These are phyloP conservation scores for Acestrorhynchus altus DNA, from an alignment of 2,797 vertebrate genomes.

Conservation along the genomic window DNA sequence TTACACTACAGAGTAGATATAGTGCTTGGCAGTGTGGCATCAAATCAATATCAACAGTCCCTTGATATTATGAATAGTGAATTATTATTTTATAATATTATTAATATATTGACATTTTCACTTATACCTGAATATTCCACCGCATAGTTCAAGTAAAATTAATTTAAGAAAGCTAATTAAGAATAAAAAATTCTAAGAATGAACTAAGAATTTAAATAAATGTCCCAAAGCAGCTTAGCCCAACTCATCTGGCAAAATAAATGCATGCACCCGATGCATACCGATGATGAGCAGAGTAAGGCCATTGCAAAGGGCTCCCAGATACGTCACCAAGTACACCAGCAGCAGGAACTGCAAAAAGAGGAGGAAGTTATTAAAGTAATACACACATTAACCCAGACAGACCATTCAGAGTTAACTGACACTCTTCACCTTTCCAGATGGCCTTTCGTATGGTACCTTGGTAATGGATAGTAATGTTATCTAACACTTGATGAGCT, in stretches of 20 bases:
- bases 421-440: slow-evolving; percentile 3
- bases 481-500: slow-evolving; percentile 22
- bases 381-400: slow-evolving; percentile 5
- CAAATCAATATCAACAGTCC: too few species aligned
- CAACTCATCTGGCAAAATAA: neutral
- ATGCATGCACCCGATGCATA: too few species aligned
- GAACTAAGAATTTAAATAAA: too few species aligned
- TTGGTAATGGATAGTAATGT: slow-evolving; percentile 15
- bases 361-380: slow-evolving; percentile 33
- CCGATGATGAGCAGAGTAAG: slow-evolving; percentile 90
- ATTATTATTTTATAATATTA: too few species aligned
- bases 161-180: too few species aligned
- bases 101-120: too few species aligned
- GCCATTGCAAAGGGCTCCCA: slow-evolving; percentile 89
- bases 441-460: slow-evolving; percentile 3
- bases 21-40: too few species aligned
- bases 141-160: too few species aligned
- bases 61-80: too few species aligned
- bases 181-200: too few species aligned
- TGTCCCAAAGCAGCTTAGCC: neutral
- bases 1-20: too few species aligned
- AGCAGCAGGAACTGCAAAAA: slow-evolving; percentile 82
- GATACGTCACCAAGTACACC: slow-evolving; percentile 89
- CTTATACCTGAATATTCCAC: too few species aligned
- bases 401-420: neutral